A percentile compares a stretch with the other conserved stretches of the same genome.
Evolutionary conservation across 2,888 invertebrate genomes (phyloP).

Genomic region (Drosophila subquinaria): DNA sequence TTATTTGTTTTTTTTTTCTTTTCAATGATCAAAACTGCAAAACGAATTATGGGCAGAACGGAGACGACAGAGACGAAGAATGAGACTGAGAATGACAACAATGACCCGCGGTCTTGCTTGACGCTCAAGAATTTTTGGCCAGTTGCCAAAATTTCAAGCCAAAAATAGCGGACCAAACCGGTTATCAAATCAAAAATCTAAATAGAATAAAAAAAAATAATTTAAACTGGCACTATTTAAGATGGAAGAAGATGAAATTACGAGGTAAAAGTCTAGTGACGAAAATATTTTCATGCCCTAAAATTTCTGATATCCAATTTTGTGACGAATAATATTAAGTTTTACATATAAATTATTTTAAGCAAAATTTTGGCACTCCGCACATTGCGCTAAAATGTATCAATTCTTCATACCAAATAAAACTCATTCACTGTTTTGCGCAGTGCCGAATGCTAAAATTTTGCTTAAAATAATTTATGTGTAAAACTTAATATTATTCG

Average conservation of each 20-base stretch:
- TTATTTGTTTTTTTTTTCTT: slow-evolving; percentile 13
- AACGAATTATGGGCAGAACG: neutral
- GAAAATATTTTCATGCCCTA: no score
- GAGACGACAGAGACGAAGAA: neutral
- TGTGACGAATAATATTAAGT: no score
- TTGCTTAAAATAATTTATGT: no score
- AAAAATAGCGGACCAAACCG: slow-evolving; percentile 47
- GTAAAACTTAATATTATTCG: no score
- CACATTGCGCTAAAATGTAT: no score
- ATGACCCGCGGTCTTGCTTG: slow-evolving; percentile 58
- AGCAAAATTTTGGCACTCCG: no score
- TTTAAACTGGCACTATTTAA: neutral
- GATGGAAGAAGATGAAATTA: slow-evolving; percentile 14
- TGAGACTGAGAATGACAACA: slow-evolving; percentile 64
- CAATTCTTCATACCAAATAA: no score
- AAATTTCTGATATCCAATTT: no score
- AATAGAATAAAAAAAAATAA: slow-evolving; percentile 19
- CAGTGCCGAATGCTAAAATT: no score
- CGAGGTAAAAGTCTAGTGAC: no score
- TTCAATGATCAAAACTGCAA: slow-evolving; percentile 27
- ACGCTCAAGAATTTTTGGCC: slow-evolving; percentile 62
- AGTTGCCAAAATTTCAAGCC: slow-evolving; percentile 49
- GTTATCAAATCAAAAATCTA: slow-evolving; percentile 51
- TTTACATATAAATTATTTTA: no score
- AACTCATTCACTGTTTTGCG: no score